phyloP scores from a whole-genome alignment of 2,797 vertebrate genomes.

The Dendrocincla fuliginosa region DNA sequence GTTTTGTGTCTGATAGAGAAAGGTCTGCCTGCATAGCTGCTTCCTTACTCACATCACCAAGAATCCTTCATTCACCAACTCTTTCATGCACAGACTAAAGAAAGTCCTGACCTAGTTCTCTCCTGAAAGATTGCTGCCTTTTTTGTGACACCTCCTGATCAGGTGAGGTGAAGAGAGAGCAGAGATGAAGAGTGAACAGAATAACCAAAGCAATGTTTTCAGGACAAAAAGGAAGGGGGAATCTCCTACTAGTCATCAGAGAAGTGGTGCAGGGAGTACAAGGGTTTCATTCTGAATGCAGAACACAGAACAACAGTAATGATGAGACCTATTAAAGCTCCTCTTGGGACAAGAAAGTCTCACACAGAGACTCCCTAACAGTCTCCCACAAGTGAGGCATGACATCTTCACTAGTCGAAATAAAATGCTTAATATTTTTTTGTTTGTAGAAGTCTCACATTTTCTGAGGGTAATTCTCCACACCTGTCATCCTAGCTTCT shows the following conservation, averaged over 20 bases:
- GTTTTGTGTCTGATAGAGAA: neutral
- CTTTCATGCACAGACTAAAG: neutral
- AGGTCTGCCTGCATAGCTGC: neutral
- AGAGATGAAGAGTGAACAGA: neutral
- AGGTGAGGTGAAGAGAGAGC: neutral
- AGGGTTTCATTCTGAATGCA: neutral
- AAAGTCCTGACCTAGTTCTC: neutral
- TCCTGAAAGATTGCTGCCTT: neutral
- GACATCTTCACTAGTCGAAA: neutral
- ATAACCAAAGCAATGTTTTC: neutral
- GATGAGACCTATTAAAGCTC: neutral
- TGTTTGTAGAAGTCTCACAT: neutral
- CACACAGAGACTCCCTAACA: neutral
- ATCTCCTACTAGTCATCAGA: neutral
- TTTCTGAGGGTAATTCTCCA: slow-evolving; percentile 12
- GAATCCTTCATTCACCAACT: neutral
- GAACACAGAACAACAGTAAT: neutral
- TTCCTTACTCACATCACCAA: neutral
- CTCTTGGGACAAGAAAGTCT: neutral
- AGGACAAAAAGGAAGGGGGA: neutral
- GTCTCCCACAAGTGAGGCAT: neutral
- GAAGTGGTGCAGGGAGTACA: neutral
- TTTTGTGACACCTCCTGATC: neutral
- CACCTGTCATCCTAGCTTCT: neutral
- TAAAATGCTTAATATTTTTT: neutral